Percentiles rank a stretch among this genome's conserved stretches.
Conservation (phyloP, 2,113 vertebrate genomes). For the Odontesthes bonariensis region DNA sequence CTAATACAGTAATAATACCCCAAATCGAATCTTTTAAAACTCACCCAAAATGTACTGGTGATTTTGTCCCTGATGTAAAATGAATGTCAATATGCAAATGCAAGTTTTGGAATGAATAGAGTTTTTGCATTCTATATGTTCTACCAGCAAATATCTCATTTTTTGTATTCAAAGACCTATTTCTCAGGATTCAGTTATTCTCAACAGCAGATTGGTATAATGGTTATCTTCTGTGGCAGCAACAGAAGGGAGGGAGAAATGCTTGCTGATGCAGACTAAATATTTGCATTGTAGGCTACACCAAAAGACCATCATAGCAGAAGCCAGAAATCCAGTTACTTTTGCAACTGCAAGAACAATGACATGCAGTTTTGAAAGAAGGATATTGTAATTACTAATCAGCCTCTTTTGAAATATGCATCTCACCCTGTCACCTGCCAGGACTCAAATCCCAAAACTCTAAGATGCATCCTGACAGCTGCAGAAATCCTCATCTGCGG, state of each 20-base stretch:
- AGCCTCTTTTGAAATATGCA: conserved; percentile 49
- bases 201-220: background rate
- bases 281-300: background rate
- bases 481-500: conserved; percentile 71
- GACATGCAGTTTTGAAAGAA: conserved; percentile 15
- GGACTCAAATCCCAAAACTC: conserved; percentile 67
- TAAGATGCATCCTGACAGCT: conserved; percentile 76
- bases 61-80: conserved; percentile 18
- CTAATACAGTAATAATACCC: conserved; percentile 2
- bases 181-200: background rate
- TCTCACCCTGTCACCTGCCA: conserved; percentile 69
- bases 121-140: background rate
- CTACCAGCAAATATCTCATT: background rate
- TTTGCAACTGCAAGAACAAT: conserved; percentile 16
- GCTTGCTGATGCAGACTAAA: conserved; percentile 26
- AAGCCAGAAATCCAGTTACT: conserved; percentile 15
- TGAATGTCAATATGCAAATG: background rate
- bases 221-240: background rate
- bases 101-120: background rate
- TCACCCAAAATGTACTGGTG: background rate
- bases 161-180: background rate
- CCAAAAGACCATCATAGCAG: background rate
- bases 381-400: conserved; percentile 63
- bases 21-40: conserved; percentile 6
- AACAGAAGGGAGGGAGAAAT: conserved; percentile 9